Conservation (phyloP, 2,797 vertebrate genomes). For the Setipinna tenuifilis region DNA sequence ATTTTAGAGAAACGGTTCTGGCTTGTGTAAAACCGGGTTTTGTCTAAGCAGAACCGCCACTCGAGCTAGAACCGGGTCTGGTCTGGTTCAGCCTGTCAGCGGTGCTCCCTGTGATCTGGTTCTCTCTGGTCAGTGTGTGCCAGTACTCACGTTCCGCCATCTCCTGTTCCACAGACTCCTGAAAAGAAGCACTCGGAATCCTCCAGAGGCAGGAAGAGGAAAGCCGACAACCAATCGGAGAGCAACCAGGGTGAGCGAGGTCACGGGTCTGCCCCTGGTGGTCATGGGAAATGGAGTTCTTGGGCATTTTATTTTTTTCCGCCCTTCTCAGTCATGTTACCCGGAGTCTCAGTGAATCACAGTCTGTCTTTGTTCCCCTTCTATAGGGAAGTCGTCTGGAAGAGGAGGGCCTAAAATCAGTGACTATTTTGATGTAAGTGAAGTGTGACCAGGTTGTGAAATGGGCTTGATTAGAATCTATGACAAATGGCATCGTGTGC, state of each 20-base stretch:
- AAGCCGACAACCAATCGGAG: slow-evolving; percentile 96
- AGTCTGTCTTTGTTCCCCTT: slow-evolving; percentile 26
- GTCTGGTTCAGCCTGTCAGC: neutral
- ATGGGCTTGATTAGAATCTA: neutral
- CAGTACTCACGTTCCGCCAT: neutral
- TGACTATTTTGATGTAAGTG: slow-evolving; percentile 96
- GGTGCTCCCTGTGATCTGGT: neutral
- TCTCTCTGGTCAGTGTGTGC: neutral
- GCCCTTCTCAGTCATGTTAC: neutral
- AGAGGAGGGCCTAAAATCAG: slow-evolving; percentile 95
- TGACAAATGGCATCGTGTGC: slow-evolving; percentile 13
- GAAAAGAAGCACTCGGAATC: slow-evolving; percentile 97
- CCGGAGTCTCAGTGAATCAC: slow-evolving; percentile 14
- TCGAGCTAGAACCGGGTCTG: neutral
- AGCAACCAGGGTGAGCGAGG: slow-evolving; percentile 88
- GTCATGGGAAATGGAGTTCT: neutral
- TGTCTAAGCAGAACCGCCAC: neutral
- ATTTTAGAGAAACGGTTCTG: neutral
- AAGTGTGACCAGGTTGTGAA: neutral
- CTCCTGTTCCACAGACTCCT: slow-evolving; percentile 83
- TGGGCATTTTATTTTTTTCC: neutral
- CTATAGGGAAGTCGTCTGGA: slow-evolving; percentile 89
- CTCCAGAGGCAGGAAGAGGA: slow-evolving; percentile 95
- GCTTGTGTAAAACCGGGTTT: neutral
- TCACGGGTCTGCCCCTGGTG: neutral